phyloP scores from a whole-genome alignment of 92 coral and sea anemone genomes.

The Paragorgia papillata region DNA sequence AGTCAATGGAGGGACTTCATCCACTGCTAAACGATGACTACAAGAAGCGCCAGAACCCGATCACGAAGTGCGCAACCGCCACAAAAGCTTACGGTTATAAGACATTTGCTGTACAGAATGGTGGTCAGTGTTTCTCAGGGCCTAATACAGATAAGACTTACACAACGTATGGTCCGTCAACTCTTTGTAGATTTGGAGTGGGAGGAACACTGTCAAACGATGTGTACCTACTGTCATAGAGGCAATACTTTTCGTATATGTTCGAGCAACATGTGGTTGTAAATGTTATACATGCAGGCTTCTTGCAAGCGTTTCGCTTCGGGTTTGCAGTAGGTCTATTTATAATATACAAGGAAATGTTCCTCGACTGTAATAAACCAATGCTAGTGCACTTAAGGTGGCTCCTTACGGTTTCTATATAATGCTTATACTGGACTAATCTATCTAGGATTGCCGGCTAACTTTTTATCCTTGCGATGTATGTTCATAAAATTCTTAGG shows the following conservation, averaged over 20 bases:
- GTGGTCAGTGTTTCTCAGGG: constrained; percentile 91
- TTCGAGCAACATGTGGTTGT: too few relatives aligned
- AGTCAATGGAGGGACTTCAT: constrained; percentile 76
- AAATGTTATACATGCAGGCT: too few relatives aligned
- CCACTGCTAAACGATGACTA: constrained; percentile 66
- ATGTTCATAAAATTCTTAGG: too few relatives aligned
- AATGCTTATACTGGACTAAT: too few relatives aligned
- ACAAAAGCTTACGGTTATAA: constrained; percentile 78
- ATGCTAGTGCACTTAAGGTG: too few relatives aligned
- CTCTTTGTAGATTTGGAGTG: constrained; percentile 74
- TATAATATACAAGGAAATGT: too few relatives aligned
- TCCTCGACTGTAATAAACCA: too few relatives aligned
- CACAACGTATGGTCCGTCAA: constrained; percentile 85
- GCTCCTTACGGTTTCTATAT: too few relatives aligned
- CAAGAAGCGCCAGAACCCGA: constrained; percentile 75
- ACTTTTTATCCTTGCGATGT: too few relatives aligned
- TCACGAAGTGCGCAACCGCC: constrained; percentile 92
- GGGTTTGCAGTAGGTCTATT: too few relatives aligned
- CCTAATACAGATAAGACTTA: constrained; percentile 56
- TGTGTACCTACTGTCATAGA: constrained; percentile 68
- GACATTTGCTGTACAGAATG: constrained; percentile 91
- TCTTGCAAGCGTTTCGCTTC: too few relatives aligned
- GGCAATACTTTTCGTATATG: neutral
- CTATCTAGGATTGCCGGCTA: too few relatives aligned
- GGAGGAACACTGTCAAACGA: constrained; percentile 92